Evolutionary conservation across 2,888 invertebrate species (phyloP).

Genomic region (Hirtodrosophila duncani): DNA sequence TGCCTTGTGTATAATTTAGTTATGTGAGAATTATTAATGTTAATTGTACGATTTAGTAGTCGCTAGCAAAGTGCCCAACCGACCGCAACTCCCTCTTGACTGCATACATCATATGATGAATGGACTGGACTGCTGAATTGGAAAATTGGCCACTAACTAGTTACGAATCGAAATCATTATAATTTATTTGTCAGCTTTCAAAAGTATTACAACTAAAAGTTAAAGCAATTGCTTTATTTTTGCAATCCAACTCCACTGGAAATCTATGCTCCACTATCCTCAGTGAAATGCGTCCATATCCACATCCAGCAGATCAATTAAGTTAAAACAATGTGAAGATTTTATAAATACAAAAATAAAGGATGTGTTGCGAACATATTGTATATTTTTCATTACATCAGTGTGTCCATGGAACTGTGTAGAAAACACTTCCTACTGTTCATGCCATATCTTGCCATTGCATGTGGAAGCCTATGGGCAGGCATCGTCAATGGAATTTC

Average conservation of each 20-base stretch:
- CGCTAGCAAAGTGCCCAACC: constrained; percentile 23
- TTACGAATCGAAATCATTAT: constrained; percentile 17
- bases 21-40: constrained; percentile 67
- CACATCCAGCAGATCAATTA: background rate
- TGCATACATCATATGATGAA: constrained; percentile 20
- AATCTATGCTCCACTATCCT: constrained; percentile 4
- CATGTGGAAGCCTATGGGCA: too few species aligned
- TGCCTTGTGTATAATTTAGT: constrained; percentile 57
- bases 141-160: constrained; percentile 22
- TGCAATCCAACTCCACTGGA: constrained; percentile 1
- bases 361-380: constrained; percentile 39
- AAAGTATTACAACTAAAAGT: constrained; percentile 35
- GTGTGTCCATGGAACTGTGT: too few species aligned
- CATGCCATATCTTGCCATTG: too few species aligned
- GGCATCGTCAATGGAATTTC: too few species aligned
- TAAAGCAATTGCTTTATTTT: constrained; percentile 1
- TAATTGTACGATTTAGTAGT: constrained; percentile 41
- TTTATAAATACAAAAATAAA: constrained; percentile 59
- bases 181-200: constrained; percentile 38
- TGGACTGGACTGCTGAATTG: constrained; percentile 34
- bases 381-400: background rate
- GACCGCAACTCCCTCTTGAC: constrained; percentile 34
- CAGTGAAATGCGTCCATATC: background rate
- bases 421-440: too few species aligned
- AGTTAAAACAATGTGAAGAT: constrained; percentile 32